Evolutionary conservation across 2,113 vertebrate genomes (phyloP), one percentile per base, ranked within the genome.

Genomic region (Chionodraco myersi): DNA sequence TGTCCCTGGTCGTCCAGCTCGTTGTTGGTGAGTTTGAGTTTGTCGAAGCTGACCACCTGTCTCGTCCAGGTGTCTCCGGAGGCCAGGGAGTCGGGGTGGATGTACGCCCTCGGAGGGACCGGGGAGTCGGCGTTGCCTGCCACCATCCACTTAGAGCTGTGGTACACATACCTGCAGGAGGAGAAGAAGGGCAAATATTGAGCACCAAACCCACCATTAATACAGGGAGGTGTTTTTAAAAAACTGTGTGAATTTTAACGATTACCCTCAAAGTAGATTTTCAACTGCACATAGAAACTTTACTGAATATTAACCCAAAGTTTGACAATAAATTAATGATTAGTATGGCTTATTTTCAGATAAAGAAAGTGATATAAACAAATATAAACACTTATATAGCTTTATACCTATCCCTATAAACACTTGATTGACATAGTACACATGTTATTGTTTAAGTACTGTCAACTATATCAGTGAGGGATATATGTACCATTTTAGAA

Each of bases 121-220:
- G 98, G 98, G 63, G 98, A 99, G 90, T 99, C 98, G 0, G 98
- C 98, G 9, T 99, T 99, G 36, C 98, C 98, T 0, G 98, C 98
- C 89, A 99, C 98, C 98, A 99, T 99, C 98, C 98, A 99, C 88
- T 99, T 99, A 77, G 98, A 99, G 95, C 98, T 99, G 92, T 99
- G 98, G 87, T 99, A 99, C 85, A 99, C 98, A 1, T 99, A 99
- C 89, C 98, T 99, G 36, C 36, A 41, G 92, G n/a, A n/a, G 10
- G 70, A 80, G 62, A 9, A n/a, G 5, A 52, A 1, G 6, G n/a
- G 13, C 4, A 48, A 18, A 10, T 30, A 15, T 30, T 14, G 14
- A 54, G 23, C 10, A 36, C 2, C 13, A 11, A 53, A 6, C 21
- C 26, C 7, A 10, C 3, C 3, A 44, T 6, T 16, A 1, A 12